Base-by-base conservation (phyloP, 2,113 vertebrate genomes). In the Pelobates fuscus region DNA sequence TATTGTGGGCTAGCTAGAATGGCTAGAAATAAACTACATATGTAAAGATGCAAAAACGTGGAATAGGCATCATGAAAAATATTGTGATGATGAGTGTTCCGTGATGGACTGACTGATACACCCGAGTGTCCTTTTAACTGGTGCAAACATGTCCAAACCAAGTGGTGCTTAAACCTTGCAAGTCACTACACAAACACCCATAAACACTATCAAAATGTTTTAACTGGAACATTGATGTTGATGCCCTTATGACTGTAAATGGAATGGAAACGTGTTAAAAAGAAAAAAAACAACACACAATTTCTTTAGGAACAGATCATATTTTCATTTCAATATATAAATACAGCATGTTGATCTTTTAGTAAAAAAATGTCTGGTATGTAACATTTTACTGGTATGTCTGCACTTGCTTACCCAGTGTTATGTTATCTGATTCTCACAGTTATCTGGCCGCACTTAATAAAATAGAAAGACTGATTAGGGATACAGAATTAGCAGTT, bases 331-430 rank as follows among this genome's bases (percentile, higher is more conserved):
- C n/a, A 26, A 61, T 61, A 68, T 21, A 77, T 68, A 68, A 67
- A 77, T 77, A 46, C 8, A 77, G 43, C 2, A 27, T 61, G 65
- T 68, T 77, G 65, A 77, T 77, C 64, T 77, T 67, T 77, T 67
- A 23, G 64, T 68, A 32, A 61, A 77, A 43, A 52, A 68, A 77
- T 77, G 73, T 77, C 73, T 77, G 73, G 73, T 77, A 77, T 77
- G 73, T 55, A 15, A 15, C 65, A 61, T 61, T 68, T 54, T 77
- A 26, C 72, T 67, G 55, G 64, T 68, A 68, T 77, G 73, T 77
- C 73, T 68, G 65, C 55, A 61, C 65, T 52, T 29, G 43, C 58
- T 68, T 77, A 24, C 24, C 64, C 43, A 57, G 14, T 24, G 14
- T 61, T 30, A 30, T 18, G 37, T 68, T 77, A 77, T 77, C 73